These are phyloP conservation scores for Rhinophrynus dorsalis DNA, from an alignment of 2,797 vertebrate genomes.

Conservation along the genomic window DNA sequence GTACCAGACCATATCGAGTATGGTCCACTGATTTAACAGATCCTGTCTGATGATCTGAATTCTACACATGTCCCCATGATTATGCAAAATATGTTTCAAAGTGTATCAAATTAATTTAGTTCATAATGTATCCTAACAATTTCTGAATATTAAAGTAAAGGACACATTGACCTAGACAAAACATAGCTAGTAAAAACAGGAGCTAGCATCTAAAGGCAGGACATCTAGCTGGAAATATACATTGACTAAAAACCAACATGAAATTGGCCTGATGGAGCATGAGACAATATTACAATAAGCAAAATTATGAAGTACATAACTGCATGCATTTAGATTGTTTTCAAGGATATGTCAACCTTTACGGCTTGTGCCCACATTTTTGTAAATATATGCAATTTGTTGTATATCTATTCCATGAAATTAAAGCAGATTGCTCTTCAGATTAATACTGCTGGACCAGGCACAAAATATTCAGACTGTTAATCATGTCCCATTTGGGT, in stretches of 20 bases:
- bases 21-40: slow-evolving; percentile 17
- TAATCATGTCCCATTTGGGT: not conserved
- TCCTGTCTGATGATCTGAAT: not conserved
- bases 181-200: slow-evolving; percentile 10
- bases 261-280: slow-evolving; percentile 17
- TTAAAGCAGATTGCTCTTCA: slow-evolving; percentile 24
- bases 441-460: slow-evolving; percentile 21
- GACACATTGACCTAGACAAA: slow-evolving; percentile 45
- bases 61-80: slow-evolving; percentile 22
- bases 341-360: slow-evolving; percentile 45
- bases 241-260: not conserved
- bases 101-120: slow-evolving; percentile 48
- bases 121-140: slow-evolving; percentile 46
- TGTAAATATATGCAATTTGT: slow-evolving; percentile 35
- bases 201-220: not conserved
- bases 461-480: slow-evolving; percentile 13
- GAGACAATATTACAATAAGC: slow-evolving; percentile 29
- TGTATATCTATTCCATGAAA: slow-evolving; percentile 20
- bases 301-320: slow-evolving; percentile 21
- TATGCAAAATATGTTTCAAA: slow-evolving; percentile 48
- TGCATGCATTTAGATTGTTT: not conserved
- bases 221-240: slow-evolving; percentile 9
- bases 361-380: slow-evolving; percentile 30
- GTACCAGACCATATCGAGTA: no score
- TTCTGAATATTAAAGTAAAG: slow-evolving; percentile 40